Conservation (phyloP, 2,888 invertebrate species). For the Drosophila austrosaltans region DNA sequence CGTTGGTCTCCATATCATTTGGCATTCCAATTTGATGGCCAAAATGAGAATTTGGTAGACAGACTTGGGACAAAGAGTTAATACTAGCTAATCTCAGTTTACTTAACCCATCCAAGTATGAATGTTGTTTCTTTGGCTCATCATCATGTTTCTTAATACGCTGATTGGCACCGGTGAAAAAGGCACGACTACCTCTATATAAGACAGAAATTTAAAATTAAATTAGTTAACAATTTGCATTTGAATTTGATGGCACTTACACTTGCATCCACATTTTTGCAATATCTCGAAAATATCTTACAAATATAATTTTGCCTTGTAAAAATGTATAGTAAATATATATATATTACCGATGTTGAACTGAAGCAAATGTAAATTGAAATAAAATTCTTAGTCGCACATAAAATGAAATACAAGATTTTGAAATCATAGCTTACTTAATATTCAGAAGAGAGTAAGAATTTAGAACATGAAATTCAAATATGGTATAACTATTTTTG, state of each 20-base stretch:
- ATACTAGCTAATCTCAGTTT: not conserved
- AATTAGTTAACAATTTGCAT: no score
- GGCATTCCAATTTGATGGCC: not conserved
- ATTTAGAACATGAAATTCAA: no score
- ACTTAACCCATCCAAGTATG: not conserved
- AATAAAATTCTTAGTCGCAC: no score
- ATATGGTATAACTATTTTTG: no score
- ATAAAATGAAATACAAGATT: no score
- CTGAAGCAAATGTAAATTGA: not conserved
- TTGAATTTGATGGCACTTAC: constrained; percentile 11
- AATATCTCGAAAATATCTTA: not conserved
- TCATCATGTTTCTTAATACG: not conserved
- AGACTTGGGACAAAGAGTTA: not conserved
- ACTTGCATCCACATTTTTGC: constrained; percentile 32
- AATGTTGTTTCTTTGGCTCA: not conserved
- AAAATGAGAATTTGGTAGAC: not conserved
- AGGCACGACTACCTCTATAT: constrained; percentile 45
- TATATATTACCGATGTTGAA: not conserved
- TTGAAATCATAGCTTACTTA: no score
- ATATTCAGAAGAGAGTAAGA: no score
- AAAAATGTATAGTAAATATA: not conserved
- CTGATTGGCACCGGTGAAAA: constrained; percentile 40
- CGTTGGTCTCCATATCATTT: not conserved
- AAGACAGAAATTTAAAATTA: no score
- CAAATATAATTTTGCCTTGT: not conserved